Conservation (phyloP, 2,888 invertebrate genomes). For the Agonopterix alstromeriana region DNA sequence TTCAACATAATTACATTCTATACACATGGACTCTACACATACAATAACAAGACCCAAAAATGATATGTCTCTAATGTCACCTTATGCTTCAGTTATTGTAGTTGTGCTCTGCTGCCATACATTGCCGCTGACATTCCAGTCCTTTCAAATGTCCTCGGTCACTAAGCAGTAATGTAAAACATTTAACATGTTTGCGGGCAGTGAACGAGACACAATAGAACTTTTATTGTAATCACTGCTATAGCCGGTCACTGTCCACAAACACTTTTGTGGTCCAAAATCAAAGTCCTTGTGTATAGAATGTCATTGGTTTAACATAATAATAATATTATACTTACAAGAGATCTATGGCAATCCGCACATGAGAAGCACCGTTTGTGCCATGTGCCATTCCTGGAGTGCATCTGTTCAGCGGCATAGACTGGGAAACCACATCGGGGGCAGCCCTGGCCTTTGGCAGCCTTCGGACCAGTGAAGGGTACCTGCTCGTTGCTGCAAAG, state of each 20-base stretch:
- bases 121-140: no score
- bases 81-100: not conserved
- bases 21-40: no score
- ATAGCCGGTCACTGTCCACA: no score
- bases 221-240: no score
- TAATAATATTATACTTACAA: slow-evolving; percentile 62
- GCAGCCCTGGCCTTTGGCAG: slow-evolving; percentile 87
- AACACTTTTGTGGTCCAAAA: no score
- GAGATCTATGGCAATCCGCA: slow-evolving; percentile 89
- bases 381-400: slow-evolving; percentile 94
- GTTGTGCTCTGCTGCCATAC: no score
- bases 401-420: slow-evolving; percentile 97
- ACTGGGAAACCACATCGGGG: slow-evolving; percentile 93
- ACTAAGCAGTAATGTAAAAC: no score
- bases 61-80: not conserved
- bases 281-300: not conserved
- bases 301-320: not conserved
- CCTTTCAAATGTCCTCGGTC: no score
- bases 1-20: no score
- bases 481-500: slow-evolving; percentile 80
- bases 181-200: not conserved
- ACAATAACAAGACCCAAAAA: no score
- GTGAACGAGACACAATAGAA: no score
- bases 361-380: slow-evolving; percentile 97
- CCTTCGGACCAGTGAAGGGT: slow-evolving; percentile 85